Conservation (phyloP, 2,113 vertebrate genomes). For the Cephalopholis sonnerati region DNA sequence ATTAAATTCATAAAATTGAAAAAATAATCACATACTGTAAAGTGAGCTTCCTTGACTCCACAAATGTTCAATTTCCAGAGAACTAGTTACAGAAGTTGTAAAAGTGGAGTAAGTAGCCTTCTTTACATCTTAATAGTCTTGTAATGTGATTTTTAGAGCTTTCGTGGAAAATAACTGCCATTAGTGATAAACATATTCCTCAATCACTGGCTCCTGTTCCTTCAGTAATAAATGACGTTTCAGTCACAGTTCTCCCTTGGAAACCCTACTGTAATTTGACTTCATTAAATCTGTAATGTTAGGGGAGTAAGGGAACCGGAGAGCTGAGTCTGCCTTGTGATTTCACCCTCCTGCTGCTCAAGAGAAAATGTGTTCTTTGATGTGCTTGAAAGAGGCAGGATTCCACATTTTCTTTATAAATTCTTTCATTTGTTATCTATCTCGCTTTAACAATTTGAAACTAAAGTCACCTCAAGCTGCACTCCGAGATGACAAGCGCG, state of each 20-base stretch:
- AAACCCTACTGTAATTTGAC: conserved; percentile 67
- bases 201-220: conserved; percentile 49
- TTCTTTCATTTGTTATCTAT: conserved; percentile 69
- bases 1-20: not conserved
- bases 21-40: not conserved
- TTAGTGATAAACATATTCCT: conserved; percentile 54
- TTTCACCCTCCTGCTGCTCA: conserved; percentile 64
- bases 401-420: conserved; percentile 63
- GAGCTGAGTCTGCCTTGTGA: conserved; percentile 51
- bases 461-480: conserved; percentile 58
- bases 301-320: conserved; percentile 49
- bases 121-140: not conserved
- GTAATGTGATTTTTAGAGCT: conserved; percentile 44
- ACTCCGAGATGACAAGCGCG: conserved; percentile 38
- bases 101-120: not conserved
- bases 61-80: not conserved
- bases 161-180: conserved; percentile 32
- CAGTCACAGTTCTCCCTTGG: conserved; percentile 46
- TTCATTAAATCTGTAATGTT: conserved; percentile 74
- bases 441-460: conserved; percentile 62
- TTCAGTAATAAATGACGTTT: conserved; percentile 60
- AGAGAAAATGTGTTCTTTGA: conserved; percentile 71
- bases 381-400: conserved; percentile 68
- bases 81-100: not conserved
- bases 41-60: not conserved